phyloP scores from a whole-genome alignment of 2,113 vertebrate species.

The Hypocryptadius cinnamomeus region DNA sequence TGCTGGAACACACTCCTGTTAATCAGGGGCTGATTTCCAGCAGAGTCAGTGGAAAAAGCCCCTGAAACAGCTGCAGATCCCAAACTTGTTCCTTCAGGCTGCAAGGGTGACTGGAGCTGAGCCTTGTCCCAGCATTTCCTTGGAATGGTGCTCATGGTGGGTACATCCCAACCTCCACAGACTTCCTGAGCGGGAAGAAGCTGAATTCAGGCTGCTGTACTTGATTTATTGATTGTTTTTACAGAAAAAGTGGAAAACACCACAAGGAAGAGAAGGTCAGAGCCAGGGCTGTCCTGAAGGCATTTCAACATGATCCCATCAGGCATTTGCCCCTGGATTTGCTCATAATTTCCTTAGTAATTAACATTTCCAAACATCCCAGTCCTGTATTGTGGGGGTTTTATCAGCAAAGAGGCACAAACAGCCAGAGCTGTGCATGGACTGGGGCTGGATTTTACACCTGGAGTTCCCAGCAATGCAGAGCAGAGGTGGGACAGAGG shows the following conservation, averaged over 20 bases:
- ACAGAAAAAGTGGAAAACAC: not conserved
- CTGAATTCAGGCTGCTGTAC: not conserved
- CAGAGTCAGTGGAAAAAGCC: not conserved
- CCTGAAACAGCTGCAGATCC: not conserved
- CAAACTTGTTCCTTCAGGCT: not conserved
- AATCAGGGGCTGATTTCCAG: not conserved
- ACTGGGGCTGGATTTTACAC: not conserved
- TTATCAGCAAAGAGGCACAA: not conserved
- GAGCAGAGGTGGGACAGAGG: not conserved
- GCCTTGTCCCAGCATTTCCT: not conserved
- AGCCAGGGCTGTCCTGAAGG: not conserved
- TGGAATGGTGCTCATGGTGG: not conserved
- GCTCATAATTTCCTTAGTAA: not conserved
- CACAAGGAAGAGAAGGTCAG: not conserved
- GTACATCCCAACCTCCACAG: not conserved
- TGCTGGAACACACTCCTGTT: not conserved
- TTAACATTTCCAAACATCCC: not conserved
- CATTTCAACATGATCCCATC: accelerated
- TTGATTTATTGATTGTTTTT: not conserved
- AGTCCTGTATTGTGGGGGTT: accelerated
- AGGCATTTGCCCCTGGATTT: not conserved
- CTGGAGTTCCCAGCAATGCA: not conserved
- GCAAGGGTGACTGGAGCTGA: not conserved
- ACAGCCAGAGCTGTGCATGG: not conserved
- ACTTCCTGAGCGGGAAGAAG: not conserved